Percentiles rank a stretch among this genome's conserved stretches.
phyloP scores from a whole-genome alignment of 2,113 vertebrate species.

The Xiphias gladius region DNA sequence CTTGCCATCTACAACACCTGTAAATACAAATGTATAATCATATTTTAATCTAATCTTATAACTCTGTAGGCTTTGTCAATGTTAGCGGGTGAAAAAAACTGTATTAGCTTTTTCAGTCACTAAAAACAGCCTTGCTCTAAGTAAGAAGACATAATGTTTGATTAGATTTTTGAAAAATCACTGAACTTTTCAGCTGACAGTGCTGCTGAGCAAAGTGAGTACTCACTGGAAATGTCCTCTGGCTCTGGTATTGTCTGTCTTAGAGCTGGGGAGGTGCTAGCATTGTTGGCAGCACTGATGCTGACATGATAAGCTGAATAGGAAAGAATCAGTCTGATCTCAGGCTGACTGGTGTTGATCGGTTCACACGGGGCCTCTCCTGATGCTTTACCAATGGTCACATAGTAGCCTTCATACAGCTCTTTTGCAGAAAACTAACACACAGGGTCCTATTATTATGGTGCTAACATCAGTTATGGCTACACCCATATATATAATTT shows the following conservation, averaged over 20 bases:
- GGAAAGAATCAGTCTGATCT: conserved; percentile 75
- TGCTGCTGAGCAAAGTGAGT: background rate
- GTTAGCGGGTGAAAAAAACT: too few relatives aligned
- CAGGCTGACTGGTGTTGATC: conserved; percentile 18
- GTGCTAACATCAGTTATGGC: background rate
- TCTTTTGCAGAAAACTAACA: conserved; percentile 59
- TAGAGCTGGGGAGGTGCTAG: conserved; percentile 67
- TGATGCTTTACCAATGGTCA: conserved; percentile 73
- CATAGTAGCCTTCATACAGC: conserved; percentile 43
- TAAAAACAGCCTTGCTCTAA: too few relatives aligned
- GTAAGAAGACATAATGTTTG: too few relatives aligned
- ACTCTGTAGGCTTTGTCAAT: background rate
- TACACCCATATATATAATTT: too few relatives aligned
- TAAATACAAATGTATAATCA: background rate
- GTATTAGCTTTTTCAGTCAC: too few relatives aligned
- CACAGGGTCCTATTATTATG: background rate
- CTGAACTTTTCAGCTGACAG: background rate
- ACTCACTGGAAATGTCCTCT: conserved; percentile 14
- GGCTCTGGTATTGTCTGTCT: conserved; percentile 26
- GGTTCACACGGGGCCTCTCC: conserved; percentile 40
- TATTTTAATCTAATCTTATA: background rate
- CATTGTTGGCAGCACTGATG: conserved; percentile 73
- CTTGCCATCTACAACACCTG: conserved; percentile 40
- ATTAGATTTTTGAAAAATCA: too few relatives aligned
- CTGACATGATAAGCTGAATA: conserved; percentile 74